Base-by-base conservation (phyloP, 1,140 invertebrate species). In the Pissodes strobi region DNA sequence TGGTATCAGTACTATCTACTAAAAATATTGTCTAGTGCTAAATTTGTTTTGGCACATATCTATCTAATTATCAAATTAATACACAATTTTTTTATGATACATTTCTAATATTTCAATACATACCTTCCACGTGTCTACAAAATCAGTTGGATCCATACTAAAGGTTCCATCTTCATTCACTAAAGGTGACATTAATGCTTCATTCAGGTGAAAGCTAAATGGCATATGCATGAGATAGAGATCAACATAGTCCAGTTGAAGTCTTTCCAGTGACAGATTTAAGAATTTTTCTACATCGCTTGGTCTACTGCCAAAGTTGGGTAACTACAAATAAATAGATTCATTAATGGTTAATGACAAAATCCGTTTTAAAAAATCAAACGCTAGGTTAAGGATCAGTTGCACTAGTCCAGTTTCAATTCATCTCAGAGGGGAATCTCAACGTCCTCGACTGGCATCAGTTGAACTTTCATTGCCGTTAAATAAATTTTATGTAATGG, bases 191-290 rank as follows among this genome's bases (percentile, higher is more conserved):
- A 74, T 68, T 21, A 70, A 69, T 2, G 72, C 64, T 21, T 78
- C 69, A 17, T 79, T 69, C 46, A 73, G 77, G 30, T 75, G 69
- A 43, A 84, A 84, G 17, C 81, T 82, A 69, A 86, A 83, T 1
- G 88, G 88, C 70, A 83, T 82, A 74, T 91, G 88, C 69, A 90
- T 83, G 15, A 91, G 76, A 73, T 90, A 90, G 1, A 90, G 76
- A 73, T 91, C 89, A 1, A 90, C 82, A 67, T 90, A 90, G 30
- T 85, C 82, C 30, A 88, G 67, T 27, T 85, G 78, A 17, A 90
- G 77, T 43, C 77, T 78, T 25, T 80, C 67, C 34, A 90, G 71
- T 12, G 87, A 88, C 63, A 83, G 71, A 39, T 83, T 83, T 13
- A 90, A 69, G 67, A 81, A 86, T 27, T 81, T 82, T 67, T 84